phyloP scores from a whole-genome alignment of 2,888 invertebrate species.

The Leucophenga maculata region DNA sequence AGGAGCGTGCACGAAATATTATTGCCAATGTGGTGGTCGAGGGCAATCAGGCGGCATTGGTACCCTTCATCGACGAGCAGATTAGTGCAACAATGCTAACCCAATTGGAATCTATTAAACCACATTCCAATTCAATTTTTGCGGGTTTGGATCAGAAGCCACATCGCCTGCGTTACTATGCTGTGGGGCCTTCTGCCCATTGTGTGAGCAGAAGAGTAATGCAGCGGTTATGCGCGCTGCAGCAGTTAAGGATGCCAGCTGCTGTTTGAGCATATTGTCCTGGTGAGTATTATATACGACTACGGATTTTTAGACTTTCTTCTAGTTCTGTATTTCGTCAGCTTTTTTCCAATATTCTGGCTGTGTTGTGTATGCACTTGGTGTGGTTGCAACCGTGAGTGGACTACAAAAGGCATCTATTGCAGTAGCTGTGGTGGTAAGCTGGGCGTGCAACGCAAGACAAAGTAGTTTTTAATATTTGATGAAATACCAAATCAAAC shows the following conservation, averaged over 20 bases:
- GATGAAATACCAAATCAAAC: neutral
- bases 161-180: constrained; percentile 60
- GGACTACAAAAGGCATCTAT: constrained; percentile 65
- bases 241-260: constrained; percentile 60
- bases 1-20: constrained; percentile 62
- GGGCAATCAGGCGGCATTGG: constrained; percentile 44
- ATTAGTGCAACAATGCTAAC: constrained; percentile 36
- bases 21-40: constrained; percentile 63
- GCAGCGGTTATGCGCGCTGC: constrained; percentile 65
- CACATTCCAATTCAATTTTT: neutral
- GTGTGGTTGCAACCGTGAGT: constrained; percentile 63
- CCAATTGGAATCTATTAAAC: constrained; percentile 36
- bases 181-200: constrained; percentile 68
- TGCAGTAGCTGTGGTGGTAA: constrained; percentile 66
- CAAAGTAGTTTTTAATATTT: neutral
- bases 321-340: constrained; percentile 29
- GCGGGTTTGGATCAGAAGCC: constrained; percentile 12
- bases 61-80: constrained; percentile 64
- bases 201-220: constrained; percentile 63
- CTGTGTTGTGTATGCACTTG: constrained; percentile 65
- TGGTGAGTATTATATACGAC: constrained; percentile 56
- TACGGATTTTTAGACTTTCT: constrained; percentile 4
- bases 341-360: constrained; percentile 66
- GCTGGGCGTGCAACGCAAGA: constrained; percentile 57
- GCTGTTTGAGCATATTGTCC: constrained; percentile 64